Base-by-base conservation (phyloP, 2,113 vertebrate species). In the Pipra filicauda region DNA sequence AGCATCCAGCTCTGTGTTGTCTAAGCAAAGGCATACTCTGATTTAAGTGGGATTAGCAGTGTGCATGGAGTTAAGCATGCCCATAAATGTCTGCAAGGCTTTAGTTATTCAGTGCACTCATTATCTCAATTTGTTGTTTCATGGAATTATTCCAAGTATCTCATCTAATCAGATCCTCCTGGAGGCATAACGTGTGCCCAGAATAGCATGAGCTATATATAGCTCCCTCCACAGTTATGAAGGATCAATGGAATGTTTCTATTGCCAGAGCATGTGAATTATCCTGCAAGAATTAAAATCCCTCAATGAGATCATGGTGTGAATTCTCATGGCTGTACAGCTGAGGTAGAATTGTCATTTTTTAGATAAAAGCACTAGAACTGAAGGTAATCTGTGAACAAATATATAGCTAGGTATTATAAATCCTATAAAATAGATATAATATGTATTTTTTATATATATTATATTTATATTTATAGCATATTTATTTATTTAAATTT, bases 41-140 rank as follows among this genome's bases (percentile, higher is more conserved):
- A 88, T 82, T 96, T 85, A 93, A 94, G 83, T 85, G 71, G 61
- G 51, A 85, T 95, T 92, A 95, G 74, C 1, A 2, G 31, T 70
- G 49, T 88, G 84, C 70, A 70, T 58, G 23, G 89, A 92, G 66
- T 83, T 88, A 91, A 89, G 78, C 71, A 51, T 96, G 77, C 88
- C 89, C 71, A 85, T 91, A 91, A 87, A 91, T 49, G 71, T 96
- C 84, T 95, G 74, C 43, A 62, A 96, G 94, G 91, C 84, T 94
- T 89, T 62, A 58, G 62, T 93, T 95, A 82, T 58, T 89, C 77
- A 83, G 44, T 76, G 49, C 58, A 79, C 71, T 97, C 89, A 85
- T 96, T 91, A 92, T 83, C 94, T 93, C 93, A 95, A 91, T 93
- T 94, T 95, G 93, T 94, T 91, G 7, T 62, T 95, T 94, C 73